These are phyloP conservation scores for Itoplectis maculator DNA, from an alignment of 2,888 invertebrate genomes.

Conservation along the genomic window DNA sequence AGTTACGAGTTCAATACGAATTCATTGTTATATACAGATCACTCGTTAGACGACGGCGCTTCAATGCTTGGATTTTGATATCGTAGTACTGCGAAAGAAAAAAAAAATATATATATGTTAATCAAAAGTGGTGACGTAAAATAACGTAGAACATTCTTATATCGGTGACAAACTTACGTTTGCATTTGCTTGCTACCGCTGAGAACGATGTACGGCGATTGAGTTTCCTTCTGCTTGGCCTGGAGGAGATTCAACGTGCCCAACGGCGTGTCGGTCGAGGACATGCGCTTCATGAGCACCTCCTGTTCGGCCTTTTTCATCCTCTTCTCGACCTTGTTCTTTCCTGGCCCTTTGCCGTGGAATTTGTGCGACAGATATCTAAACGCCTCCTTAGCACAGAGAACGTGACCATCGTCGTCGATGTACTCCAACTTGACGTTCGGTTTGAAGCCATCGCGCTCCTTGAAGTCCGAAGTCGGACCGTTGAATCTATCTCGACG, in stretches of 20 bases:
- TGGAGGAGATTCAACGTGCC: conserved; percentile 97
- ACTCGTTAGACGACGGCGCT: conserved; percentile 10
- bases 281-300: conserved; percentile 98
- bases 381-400: conserved; percentile 98
- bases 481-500: conserved; percentile 92
- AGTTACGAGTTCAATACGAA: conserved; percentile 1
- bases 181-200: conserved; percentile 93
- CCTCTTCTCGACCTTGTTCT: conserved; percentile 98
- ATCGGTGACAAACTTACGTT: conserved; percentile 86
- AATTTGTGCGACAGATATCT: conserved; percentile 98
- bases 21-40: conserved; percentile 24
- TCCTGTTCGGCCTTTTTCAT: conserved; percentile 97
- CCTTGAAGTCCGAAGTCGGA: conserved; percentile 95
- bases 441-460: conserved; percentile 95
- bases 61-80: conserved; percentile 84
- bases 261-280: conserved; percentile 98
- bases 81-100: conserved; percentile 82
- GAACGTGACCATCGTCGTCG: conserved; percentile 91
- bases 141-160: conserved; percentile 85
- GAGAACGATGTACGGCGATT: conserved; percentile 96
- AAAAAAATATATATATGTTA: conserved; percentile 25
- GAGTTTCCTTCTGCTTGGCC: conserved; percentile 97
- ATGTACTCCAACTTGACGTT: conserved; percentile 98
- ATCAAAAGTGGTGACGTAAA: conserved; percentile 7
- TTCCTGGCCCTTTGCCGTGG: conserved; percentile 99